Evolutionary conservation across 2,888 invertebrate species (phyloP).

Genomic region (Spisula subtruncata): DNA sequence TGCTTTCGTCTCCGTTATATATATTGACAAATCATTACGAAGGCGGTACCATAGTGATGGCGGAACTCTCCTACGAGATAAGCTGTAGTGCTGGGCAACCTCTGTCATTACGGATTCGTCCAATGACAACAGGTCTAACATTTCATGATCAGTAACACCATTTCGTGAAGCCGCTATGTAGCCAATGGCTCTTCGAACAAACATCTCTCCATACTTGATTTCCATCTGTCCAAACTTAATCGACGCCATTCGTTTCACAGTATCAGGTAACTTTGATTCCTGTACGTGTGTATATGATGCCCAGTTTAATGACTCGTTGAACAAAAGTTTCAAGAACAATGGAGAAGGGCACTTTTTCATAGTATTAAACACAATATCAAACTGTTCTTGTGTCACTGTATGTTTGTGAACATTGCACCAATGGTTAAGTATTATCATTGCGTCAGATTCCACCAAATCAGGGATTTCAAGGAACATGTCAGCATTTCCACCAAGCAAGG

Average conservation of each 20-base stretch:
- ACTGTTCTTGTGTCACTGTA: conserved; percentile 89
- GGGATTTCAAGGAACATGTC: conserved; percentile 80
- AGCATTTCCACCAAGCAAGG: conserved; percentile 70
- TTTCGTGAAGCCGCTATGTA: conserved; percentile 92
- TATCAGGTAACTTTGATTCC: conserved; percentile 78
- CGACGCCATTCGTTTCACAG: conserved; percentile 80
- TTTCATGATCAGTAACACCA: conserved; percentile 94
- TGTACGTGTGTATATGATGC: conserved; percentile 77
- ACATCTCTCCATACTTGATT: conserved; percentile 82
- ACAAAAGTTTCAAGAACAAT: conserved; percentile 82
- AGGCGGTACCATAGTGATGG: conserved; percentile 83
- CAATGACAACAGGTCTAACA: conserved; percentile 89
- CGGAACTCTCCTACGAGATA: conserved; percentile 82
- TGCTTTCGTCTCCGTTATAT: conserved; percentile 78
- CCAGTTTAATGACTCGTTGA: conserved; percentile 82
- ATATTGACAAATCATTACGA: conserved; percentile 76
- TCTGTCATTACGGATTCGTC: conserved; percentile 85
- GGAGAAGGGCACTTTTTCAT: conserved; percentile 81
- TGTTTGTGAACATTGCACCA: conserved; percentile 77
- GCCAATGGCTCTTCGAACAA: conserved; percentile 90
- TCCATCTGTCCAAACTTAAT: conserved; percentile 84
- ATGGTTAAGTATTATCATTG: conserved; percentile 78
- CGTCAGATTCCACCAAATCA: conserved; percentile 79
- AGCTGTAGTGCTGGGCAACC: conserved; percentile 70
- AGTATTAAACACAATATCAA: conserved; percentile 91